These are phyloP conservation scores for Semicossyphus pulcher DNA, from an alignment of 2,113 vertebrate species.

Conservation along the genomic window DNA sequence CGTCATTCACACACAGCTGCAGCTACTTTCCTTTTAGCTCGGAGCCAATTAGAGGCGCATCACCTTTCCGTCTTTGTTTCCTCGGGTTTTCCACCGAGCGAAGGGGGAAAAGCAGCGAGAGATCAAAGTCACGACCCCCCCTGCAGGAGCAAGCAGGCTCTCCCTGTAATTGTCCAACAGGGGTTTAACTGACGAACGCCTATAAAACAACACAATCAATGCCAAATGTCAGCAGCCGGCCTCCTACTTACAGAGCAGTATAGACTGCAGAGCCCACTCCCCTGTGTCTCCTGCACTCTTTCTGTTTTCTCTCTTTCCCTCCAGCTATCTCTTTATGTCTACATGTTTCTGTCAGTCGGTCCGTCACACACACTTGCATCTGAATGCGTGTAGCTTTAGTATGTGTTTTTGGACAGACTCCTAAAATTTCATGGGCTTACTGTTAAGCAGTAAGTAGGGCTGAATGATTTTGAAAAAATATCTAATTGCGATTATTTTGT, in stretches of 20 bases:
- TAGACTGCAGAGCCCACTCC: slow-evolving; percentile 1
- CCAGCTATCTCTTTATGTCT: slow-evolving; percentile 29
- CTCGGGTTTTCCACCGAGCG: slow-evolving; percentile 54
- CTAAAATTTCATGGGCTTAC: slow-evolving; percentile 14
- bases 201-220: slow-evolving; percentile 67
- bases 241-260: slow-evolving; percentile 45
- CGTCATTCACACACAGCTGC: slow-evolving; percentile 59
- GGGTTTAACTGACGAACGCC: slow-evolving; percentile 60
- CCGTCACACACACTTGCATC: background rate
- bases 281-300: slow-evolving; percentile 1
- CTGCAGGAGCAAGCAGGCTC: slow-evolving; percentile 37
- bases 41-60: slow-evolving; percentile 68
- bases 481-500: no score
- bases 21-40: slow-evolving; percentile 65
- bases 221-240: slow-evolving; percentile 68
- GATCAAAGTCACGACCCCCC: slow-evolving; percentile 66
- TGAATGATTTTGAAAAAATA: no score
- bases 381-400: background rate
- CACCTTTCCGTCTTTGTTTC: slow-evolving; percentile 68
- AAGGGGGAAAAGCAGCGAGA: slow-evolving; percentile 36
- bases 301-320: slow-evolving; percentile 11
- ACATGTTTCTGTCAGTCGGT: background rate
- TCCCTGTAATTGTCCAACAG: slow-evolving; percentile 65
- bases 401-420: slow-evolving; percentile 9
- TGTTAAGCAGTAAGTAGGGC: background rate